Evolutionary conservation across 2,797 vertebrate genomes (phyloP).

Genomic region (Molossus molossus): DNA sequence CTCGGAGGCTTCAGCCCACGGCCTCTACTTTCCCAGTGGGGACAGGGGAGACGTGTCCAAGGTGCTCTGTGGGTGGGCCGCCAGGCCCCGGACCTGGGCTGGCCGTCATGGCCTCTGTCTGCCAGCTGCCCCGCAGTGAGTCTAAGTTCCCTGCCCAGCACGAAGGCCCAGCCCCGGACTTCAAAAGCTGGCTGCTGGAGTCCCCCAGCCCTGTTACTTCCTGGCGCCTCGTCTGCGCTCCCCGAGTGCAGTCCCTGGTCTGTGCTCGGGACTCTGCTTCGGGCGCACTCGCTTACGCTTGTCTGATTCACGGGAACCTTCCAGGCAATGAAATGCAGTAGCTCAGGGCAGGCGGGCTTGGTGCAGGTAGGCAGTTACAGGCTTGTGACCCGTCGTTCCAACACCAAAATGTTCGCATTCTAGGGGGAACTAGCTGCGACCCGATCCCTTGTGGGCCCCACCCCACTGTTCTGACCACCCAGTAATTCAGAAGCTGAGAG

Average conservation of each 20-base stretch:
- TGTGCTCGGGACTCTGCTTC: background rate
- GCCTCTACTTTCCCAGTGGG: background rate
- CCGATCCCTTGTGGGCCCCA: no score
- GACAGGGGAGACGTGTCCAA: background rate
- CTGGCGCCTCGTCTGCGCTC: rapidly evolving
- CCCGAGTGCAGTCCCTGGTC: background rate
- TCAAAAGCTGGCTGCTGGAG: background rate
- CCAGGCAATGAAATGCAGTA: rapidly evolving
- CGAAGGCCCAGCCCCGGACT: no score
- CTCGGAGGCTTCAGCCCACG: background rate
- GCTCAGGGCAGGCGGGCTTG: background rate
- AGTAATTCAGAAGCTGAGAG: background rate
- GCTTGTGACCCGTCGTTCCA: background rate
- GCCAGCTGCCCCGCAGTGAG: rapidly evolving
- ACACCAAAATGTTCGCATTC: background rate
- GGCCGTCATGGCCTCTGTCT: background rate
- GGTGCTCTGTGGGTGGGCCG: background rate
- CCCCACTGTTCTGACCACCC: background rate
- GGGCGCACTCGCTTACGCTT: rapidly evolving
- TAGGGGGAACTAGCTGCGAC: background rate
- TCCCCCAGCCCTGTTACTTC: background rate
- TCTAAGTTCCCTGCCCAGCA: no score
- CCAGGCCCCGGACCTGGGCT: background rate
- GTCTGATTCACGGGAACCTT: background rate
- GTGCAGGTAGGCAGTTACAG: rapidly evolving